Conservation (phyloP, 2,888 invertebrate genomes). For the Lordiphosa andalusiaca region DNA sequence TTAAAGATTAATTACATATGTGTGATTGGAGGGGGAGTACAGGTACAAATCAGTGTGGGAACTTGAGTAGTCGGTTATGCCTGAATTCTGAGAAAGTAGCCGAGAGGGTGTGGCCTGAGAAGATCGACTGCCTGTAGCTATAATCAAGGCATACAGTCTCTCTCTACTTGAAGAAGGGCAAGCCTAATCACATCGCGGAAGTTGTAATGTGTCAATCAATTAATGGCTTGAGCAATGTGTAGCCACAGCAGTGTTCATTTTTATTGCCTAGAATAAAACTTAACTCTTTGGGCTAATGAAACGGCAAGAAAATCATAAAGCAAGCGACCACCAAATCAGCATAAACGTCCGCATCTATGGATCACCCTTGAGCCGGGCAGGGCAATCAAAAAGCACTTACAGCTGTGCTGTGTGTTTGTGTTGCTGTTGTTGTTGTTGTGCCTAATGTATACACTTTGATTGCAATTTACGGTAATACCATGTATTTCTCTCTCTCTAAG, state of each 20-base stretch:
- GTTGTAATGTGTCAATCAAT: constrained; percentile 40
- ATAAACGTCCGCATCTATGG: constrained; percentile 17
- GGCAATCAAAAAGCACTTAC: constrained; percentile 47
- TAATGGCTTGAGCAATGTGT: constrained; percentile 26
- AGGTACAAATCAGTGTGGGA: constrained; percentile 20
- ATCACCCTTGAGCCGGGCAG: constrained; percentile 53
- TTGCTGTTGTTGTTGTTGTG: constrained; percentile 8
- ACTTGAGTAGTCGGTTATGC: constrained; percentile 14
- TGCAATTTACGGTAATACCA: constrained; percentile 12
- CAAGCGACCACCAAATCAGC: neutral
- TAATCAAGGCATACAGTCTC: too few species aligned
- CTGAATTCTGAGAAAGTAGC: constrained; percentile 50
- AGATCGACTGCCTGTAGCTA: too few species aligned
- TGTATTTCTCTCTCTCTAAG: too few species aligned
- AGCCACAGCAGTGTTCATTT: constrained; percentile 13
- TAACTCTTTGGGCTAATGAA: constrained; percentile 24
- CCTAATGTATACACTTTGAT: constrained; percentile 17
- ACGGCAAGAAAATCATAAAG: constrained; percentile 3
- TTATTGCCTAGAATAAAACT: neutral
- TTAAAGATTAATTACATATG: constrained; percentile 2
- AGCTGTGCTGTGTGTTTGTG: constrained; percentile 5
- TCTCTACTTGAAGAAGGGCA: constrained; percentile 17
- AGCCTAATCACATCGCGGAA: constrained; percentile 33
- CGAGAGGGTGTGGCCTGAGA: neutral
- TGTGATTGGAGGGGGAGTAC: neutral